Evolutionary conservation across 2,797 vertebrate species (phyloP).

Genomic region (Cyclopterus lumpus): DNA sequence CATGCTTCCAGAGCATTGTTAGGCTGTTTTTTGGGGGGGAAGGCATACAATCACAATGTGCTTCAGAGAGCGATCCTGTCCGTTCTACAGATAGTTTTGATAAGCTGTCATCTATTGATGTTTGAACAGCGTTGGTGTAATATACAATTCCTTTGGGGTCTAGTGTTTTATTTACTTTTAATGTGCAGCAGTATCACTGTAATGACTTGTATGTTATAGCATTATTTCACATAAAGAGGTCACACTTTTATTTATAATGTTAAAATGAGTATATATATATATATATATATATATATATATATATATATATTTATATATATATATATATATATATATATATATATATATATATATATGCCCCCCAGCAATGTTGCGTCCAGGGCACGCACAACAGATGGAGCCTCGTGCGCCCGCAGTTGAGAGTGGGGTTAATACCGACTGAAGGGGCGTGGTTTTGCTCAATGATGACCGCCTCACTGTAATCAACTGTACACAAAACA

Average conservation of each 20-base stretch:
- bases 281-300: no score
- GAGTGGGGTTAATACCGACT: constrained; percentile 75
- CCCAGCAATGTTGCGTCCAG: constrained; percentile 66
- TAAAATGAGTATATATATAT: not conserved
- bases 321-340: no score
- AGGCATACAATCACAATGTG: not conserved
- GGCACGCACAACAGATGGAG: constrained; percentile 47
- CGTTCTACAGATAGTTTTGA: not conserved
- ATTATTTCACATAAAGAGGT: not conserved
- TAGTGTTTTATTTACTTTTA: not conserved
- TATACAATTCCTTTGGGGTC: not conserved
- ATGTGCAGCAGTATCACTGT: not conserved
- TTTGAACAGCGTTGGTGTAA: constrained; percentile 4
- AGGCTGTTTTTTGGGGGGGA: not conserved
- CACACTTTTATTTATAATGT: not conserved
- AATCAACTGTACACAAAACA: constrained; percentile 57
- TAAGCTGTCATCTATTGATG: constrained; percentile 17
- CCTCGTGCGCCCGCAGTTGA: constrained; percentile 32
- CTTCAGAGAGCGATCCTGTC: not conserved
- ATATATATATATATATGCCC: no score
- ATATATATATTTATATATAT: no score
- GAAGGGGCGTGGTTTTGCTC: constrained; percentile 71
- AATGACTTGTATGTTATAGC: not conserved
- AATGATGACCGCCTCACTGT: constrained; percentile 66
- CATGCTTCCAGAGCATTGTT: not conserved